phyloP scores from a whole-genome alignment of 2,113 vertebrate species.

The Onychorhynchus coronatus region DNA sequence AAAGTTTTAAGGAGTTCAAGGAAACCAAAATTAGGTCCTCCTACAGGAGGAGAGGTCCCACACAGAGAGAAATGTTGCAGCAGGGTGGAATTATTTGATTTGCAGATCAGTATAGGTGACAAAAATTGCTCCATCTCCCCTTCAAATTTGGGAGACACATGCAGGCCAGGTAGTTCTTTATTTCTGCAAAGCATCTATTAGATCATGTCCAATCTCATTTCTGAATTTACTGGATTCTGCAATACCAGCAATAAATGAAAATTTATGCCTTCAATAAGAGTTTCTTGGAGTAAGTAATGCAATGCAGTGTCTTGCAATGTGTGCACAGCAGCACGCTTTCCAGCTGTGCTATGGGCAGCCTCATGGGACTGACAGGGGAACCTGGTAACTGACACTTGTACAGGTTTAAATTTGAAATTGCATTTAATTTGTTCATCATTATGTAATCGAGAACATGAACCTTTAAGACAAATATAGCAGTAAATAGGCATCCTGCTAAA shows the following conservation, averaged over 20 bases:
- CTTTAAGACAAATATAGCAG: conserved; percentile 71
- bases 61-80: not conserved
- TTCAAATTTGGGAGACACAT: not conserved
- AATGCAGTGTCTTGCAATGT: conserved; percentile 15
- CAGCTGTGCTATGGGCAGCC: conserved; percentile 70
- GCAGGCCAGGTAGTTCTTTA: not conserved
- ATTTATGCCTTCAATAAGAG: conserved; percentile 62
- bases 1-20: not conserved
- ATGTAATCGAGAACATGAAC: conserved; percentile 72
- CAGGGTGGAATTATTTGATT: not conserved
- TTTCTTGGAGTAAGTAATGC: conserved; percentile 59
- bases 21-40: not conserved
- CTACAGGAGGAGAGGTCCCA: not conserved
- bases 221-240: not conserved
- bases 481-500: conserved; percentile 70
- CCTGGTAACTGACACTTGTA: conserved; percentile 70
- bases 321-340: conserved; percentile 42
- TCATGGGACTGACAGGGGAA: conserved; percentile 58
- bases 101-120: not conserved
- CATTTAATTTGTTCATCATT: conserved; percentile 79
- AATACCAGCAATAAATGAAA: conserved; percentile 11
- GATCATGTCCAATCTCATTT: not conserved
- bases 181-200: not conserved
- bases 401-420: conserved; percentile 76
- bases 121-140: not conserved